Evolutionary conservation across 2,797 vertebrate genomes (phyloP).

Genomic region (Nasua narica): DNA sequence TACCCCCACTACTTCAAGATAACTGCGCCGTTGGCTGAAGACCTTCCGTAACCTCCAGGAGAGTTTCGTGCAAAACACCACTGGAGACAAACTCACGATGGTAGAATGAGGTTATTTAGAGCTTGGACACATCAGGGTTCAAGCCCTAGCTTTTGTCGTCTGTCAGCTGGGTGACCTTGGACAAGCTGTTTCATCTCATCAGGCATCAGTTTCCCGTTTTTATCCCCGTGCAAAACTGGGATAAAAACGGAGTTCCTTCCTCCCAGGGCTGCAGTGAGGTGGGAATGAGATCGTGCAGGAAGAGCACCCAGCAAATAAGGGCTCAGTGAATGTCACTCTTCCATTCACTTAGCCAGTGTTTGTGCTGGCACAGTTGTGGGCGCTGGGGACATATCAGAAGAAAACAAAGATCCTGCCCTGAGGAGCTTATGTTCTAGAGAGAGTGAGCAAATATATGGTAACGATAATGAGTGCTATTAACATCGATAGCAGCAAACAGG

Average conservation of each 20-base stretch:
- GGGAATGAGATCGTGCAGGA: background rate
- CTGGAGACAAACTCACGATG: background rate
- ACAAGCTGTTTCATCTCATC: background rate
- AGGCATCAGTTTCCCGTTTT: conserved; percentile 24
- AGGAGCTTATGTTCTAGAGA: background rate
- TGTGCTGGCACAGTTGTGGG: background rate
- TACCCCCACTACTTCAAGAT: background rate
- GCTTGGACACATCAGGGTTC: background rate
- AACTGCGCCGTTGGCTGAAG: background rate
- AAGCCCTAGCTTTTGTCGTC: background rate
- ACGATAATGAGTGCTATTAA: background rate
- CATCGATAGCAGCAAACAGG: background rate
- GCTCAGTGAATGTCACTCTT: background rate
- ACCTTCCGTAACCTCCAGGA: background rate
- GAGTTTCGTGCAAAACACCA: background rate
- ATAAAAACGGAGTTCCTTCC: conserved; percentile 35
- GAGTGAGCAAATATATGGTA: background rate
- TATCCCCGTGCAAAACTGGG: background rate
- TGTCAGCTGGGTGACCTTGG: background rate
- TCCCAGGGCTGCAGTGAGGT: background rate
- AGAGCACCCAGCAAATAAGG: background rate
- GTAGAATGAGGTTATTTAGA: background rate
- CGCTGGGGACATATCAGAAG: background rate
- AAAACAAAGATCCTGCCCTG: background rate
- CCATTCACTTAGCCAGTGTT: background rate